Evolutionary conservation across 2,888 invertebrate genomes (phyloP).

Genomic region (Oasisia sp.): DNA sequence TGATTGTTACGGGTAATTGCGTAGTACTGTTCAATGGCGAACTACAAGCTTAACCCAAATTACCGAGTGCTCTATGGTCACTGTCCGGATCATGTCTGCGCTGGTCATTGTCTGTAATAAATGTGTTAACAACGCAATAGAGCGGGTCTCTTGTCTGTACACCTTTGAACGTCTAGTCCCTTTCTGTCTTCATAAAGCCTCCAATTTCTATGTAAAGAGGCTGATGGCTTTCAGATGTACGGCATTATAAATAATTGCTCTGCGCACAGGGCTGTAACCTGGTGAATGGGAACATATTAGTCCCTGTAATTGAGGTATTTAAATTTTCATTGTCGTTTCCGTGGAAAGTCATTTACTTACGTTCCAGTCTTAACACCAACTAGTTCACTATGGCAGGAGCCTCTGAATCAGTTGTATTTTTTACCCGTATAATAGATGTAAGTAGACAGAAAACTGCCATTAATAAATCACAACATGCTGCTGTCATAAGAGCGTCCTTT

Average conservation of each 20-base stretch:
- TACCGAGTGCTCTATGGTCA: not conserved
- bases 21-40: not conserved
- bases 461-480: no score
- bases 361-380: not conserved
- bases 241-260: not conserved
- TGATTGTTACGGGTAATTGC: conserved; percentile 3
- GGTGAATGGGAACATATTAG: not conserved
- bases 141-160: not conserved
- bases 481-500: no score
- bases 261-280: not conserved
- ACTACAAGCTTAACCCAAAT: not conserved
- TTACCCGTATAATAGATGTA: no score
- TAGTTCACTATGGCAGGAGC: not conserved
- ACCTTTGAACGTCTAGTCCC: not conserved
- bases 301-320: not conserved
- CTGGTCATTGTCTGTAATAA: not conserved
- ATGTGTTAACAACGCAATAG: not conserved
- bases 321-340: not conserved
- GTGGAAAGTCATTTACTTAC: not conserved
- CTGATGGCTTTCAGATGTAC: not conserved
- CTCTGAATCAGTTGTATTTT: not conserved
- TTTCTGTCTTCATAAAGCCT: conserved; percentile 5
- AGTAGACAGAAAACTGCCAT: no score
- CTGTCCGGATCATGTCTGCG: not conserved
- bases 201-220: not conserved